Evolutionary conservation across 2,888 invertebrate species (phyloP), one percentile per base, ranked within the genome.

Genomic region (Capitulum mitella): DNA sequence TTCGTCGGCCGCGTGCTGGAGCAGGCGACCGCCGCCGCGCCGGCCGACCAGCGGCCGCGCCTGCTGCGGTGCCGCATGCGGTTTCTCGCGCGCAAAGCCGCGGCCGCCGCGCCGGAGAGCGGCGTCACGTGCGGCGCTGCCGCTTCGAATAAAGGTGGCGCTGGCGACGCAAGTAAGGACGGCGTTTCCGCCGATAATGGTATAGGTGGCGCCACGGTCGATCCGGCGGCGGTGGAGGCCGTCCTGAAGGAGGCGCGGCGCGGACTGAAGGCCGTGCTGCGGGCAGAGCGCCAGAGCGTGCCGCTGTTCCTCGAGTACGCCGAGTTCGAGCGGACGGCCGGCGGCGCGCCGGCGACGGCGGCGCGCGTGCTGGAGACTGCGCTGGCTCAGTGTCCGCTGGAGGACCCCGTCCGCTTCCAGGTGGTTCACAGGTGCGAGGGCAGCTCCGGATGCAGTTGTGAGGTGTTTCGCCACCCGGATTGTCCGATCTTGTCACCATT

Each of bases 291-390:
- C n/a, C 85, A 84, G 79, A 84, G 85, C 79, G 81, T 86, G 74
- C 70, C 82, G 29, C 70, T 86, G 40, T 86, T 86, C 85, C 82
- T 82, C 75, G 82, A 82, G 19, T 86, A 85, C 79, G 84, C 84
- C 37, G 10, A 3, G 34, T 64, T 64, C 16, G 64, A 64, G 64
- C 40, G 12, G 74, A 3, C 74, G n/a, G 26, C 43, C 12, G 74
- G n/a, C n/a, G n/a, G 40, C 0, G 22, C 26, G n/a, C 8, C 43
- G 74, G 74, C 12, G 74, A 8, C n/a, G 26, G 40, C 74, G 22
- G 43, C n/a, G 5, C 40, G n/a, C 1, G 40, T 75, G 6, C n/a
- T 75, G 43, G 37, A 75, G n/a, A 75, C 43, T 26, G 43, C 74
- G 3, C 74, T 75, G 26, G 10, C 14, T 0, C 74, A 75, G 74